These are phyloP conservation scores for Telmatherina bonti DNA, from an alignment of 2,797 vertebrate species.

Conservation along the genomic window DNA sequence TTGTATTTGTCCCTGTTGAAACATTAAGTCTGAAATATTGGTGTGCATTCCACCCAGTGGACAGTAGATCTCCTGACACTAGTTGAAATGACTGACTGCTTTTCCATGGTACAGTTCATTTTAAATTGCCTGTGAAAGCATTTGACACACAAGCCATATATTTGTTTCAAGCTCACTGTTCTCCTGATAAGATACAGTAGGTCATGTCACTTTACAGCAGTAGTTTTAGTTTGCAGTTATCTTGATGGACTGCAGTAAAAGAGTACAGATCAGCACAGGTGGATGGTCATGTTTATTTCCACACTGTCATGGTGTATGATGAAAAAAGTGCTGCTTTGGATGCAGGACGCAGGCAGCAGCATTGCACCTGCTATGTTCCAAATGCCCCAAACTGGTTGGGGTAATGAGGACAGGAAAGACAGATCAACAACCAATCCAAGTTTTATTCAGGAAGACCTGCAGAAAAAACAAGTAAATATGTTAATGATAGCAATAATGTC, in stretches of 20 bases:
- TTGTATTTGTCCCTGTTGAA: conserved; percentile 50
- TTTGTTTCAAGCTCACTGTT: conserved; percentile 29
- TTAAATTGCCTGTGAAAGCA: conserved; percentile 53
- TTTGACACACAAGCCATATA: conserved; percentile 34
- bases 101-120: conserved; percentile 57
- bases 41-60: conserved; percentile 41
- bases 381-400: too few relatives aligned
- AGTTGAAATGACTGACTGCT: conserved; percentile 54
- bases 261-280: conserved; percentile 2
- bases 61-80: conserved; percentile 42
- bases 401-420: too few relatives aligned
- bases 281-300: conserved; percentile 5
- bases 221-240: conserved; percentile 9
- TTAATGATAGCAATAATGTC: too few relatives aligned
- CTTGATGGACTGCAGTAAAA: conserved; percentile 4
- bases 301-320: background rate
- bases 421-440: too few relatives aligned
- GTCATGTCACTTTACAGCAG: conserved; percentile 11
- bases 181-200: conserved; percentile 35
- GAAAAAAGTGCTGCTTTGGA: background rate
- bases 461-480: too few relatives aligned
- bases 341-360: background rate
- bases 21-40: conserved; percentile 43
- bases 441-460: too few relatives aligned
- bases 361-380: too few relatives aligned